Conservation (phyloP, 35 echinoderm and acorn worm species). For the Heliocidaris erythrogramma region DNA sequence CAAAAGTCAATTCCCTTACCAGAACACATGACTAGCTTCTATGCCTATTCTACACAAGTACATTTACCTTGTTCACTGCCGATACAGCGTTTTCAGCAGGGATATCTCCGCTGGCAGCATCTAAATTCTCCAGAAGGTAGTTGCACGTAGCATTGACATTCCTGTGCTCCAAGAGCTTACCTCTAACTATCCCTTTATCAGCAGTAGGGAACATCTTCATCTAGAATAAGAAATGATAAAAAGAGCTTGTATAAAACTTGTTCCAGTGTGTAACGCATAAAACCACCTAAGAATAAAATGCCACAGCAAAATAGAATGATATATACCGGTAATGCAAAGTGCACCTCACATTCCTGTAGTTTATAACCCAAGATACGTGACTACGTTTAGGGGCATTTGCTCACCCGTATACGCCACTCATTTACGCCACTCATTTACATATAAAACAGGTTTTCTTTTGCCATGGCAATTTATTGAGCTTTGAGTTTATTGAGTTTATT, state of each 20-base stretch:
- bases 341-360: neutral
- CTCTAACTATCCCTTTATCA: neutral
- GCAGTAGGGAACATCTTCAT: slow-evolving; percentile 53
- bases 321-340: neutral
- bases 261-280: neutral
- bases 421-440: neutral
- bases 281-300: neutral
- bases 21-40: no score
- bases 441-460: neutral
- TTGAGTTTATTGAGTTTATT: no score
- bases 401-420: no score
- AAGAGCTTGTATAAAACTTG: neutral
- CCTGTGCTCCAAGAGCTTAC: neutral
- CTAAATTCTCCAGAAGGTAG: slow-evolving; percentile 43
- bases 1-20: no score
- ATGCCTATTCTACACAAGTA: no score
- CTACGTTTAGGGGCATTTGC: neutral
- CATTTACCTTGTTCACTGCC: neutral
- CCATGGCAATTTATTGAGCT: neutral
- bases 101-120: neutral
- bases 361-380: neutral
- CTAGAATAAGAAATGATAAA: neutral
- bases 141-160: slow-evolving; percentile 42
- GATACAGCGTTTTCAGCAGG: neutral
- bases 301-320: neutral